Conservation (phyloP, 2,888 invertebrate genomes). For the Tethea ocularis region DNA sequence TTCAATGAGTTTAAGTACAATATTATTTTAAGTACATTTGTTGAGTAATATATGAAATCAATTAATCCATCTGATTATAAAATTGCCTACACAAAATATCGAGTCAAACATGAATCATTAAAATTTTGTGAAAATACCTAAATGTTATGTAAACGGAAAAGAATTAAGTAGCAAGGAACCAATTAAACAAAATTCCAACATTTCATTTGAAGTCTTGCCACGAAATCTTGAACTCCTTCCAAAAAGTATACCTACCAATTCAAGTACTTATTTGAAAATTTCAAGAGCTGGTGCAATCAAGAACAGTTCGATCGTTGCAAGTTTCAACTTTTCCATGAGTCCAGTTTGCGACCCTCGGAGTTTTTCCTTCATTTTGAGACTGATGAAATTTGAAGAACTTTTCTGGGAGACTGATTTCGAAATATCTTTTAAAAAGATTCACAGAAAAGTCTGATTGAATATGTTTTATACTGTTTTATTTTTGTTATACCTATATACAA, state of each 20-base stretch:
- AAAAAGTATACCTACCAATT: slow-evolving; percentile 18
- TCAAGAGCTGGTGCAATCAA: slow-evolving; percentile 70
- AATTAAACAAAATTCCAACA: background rate
- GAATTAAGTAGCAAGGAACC: too few relatives aligned
- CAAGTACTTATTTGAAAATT: slow-evolving; percentile 69
- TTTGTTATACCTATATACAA: background rate
- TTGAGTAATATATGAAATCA: background rate
- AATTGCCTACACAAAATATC: too few relatives aligned
- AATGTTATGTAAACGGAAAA: too few relatives aligned
- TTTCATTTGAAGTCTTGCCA: background rate
- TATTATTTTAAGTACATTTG: too few relatives aligned
- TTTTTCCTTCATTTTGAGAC: slow-evolving; percentile 60
- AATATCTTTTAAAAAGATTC: slow-evolving; percentile 29
- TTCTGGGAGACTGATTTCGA: slow-evolving; percentile 57
- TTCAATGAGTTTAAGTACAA: background rate
- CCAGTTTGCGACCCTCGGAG: slow-evolving; percentile 62
- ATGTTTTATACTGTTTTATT: background rate
- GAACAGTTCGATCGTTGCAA: slow-evolving; percentile 61
- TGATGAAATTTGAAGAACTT: slow-evolving; percentile 70
- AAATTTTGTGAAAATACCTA: too few relatives aligned
- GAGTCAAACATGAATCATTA: too few relatives aligned
- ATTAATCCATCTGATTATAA: background rate
- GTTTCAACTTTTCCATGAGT: slow-evolving; percentile 60
- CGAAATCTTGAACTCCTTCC: background rate
- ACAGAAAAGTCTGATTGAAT: background rate